A percentile compares a stretch with the other conserved stretches of the same genome.
phyloP scores from a whole-genome alignment of 2,888 invertebrate species.

The Scaptomyza polygonia region DNA sequence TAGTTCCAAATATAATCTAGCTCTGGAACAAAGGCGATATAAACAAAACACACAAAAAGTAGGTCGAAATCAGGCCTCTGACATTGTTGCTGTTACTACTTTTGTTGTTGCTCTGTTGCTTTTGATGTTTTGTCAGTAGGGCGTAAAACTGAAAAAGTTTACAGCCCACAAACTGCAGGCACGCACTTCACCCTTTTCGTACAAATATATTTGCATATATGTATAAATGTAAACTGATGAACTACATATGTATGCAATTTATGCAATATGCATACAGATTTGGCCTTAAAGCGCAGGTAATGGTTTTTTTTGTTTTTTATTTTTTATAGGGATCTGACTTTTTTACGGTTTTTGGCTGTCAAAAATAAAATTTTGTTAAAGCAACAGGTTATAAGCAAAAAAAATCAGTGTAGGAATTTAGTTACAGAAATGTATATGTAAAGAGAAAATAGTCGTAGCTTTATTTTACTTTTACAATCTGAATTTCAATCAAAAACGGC shows the following conservation, averaged over 20 bases:
- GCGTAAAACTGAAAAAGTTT: slow-evolving; percentile 19
- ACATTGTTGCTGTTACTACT: slow-evolving; percentile 46
- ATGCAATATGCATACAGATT: slow-evolving; percentile 32
- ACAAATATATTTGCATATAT: neutral
- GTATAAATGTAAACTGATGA: neutral
- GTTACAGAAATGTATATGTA: too few relatives aligned
- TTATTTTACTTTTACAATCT: too few relatives aligned
- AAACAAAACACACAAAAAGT: slow-evolving; percentile 55
- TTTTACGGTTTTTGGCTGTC: slow-evolving; percentile 27
- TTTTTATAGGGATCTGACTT: slow-evolving; percentile 33
- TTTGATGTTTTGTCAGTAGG: slow-evolving; percentile 34
- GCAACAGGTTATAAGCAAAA: slow-evolving; percentile 45
- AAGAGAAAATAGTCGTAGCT: too few relatives aligned
- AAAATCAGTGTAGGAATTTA: neutral
- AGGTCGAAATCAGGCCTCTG: slow-evolving; percentile 68
- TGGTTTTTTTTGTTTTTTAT: slow-evolving; percentile 14
- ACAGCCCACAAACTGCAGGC: slow-evolving; percentile 46
- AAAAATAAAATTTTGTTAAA: neutral
- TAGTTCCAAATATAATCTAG: slow-evolving; percentile 27
- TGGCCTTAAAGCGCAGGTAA: slow-evolving; percentile 59
- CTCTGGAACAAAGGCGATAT: slow-evolving; percentile 40
- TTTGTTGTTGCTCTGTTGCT: slow-evolving; percentile 16
- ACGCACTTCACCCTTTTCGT: slow-evolving; percentile 46
- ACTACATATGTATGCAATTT: slow-evolving; percentile 15
- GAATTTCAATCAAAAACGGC: too few relatives aligned